Evolutionary conservation across 2,888 invertebrate genomes (phyloP).

Genomic region (Liopterus haemorrhoidalis): DNA sequence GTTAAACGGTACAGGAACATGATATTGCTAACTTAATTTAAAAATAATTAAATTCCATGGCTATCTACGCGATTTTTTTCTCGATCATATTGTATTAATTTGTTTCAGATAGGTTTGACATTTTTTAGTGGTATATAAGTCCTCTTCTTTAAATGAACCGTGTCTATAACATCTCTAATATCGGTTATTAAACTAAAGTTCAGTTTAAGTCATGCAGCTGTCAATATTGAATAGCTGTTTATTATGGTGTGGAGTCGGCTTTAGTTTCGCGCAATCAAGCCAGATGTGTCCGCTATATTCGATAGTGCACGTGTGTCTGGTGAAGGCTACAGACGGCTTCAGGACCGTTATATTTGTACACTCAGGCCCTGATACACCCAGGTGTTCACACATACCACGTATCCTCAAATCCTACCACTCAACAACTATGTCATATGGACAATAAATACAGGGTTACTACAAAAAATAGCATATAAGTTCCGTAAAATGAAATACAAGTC

Average conservation of each 20-base stretch:
- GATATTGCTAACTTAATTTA: too few species aligned
- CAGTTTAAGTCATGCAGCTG: too few species aligned
- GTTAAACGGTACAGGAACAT: too few species aligned
- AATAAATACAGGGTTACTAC: neutral
- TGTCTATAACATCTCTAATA: neutral
- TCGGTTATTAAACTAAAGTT: too few species aligned
- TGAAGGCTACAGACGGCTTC: slow-evolving; percentile 1
- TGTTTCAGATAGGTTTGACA: slow-evolving; percentile 1
- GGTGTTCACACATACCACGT: neutral
- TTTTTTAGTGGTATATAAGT: slow-evolving; percentile 1
- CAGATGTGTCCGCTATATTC: slow-evolving; percentile 11
- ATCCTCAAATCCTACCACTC: neutral
- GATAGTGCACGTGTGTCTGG: slow-evolving; percentile 9
- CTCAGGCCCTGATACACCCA: slow-evolving; percentile 4
- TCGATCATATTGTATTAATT: too few species aligned
- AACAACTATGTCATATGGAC: neutral
- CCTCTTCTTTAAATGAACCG: neutral
- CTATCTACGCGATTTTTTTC: too few species aligned
- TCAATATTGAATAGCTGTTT: too few species aligned
- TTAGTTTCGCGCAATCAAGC: slow-evolving; percentile 4
- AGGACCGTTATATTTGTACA: slow-evolving; percentile 13
- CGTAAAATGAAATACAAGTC: too few species aligned
- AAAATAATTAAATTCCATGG: too few species aligned
- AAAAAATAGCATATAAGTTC: too few species aligned
- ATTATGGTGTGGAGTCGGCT: neutral